phyloP scores from a whole-genome alignment of 2,888 invertebrate genomes.

The Cybosia mesomella region DNA sequence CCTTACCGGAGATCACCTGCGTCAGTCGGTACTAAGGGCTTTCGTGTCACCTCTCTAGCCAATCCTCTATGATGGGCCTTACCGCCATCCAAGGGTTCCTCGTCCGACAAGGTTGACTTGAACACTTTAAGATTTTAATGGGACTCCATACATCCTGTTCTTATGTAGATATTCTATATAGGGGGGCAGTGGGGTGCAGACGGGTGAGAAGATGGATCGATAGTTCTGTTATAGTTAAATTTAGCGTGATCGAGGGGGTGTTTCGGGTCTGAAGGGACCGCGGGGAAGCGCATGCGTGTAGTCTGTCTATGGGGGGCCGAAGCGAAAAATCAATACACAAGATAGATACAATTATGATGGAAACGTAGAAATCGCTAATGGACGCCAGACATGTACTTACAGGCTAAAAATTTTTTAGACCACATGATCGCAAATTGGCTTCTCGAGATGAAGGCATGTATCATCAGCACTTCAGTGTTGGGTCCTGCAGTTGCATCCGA shows the following conservation, averaged over 20 bases:
- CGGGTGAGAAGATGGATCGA: neutral
- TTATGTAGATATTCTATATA: too few relatives aligned
- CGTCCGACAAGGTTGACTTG: too few relatives aligned
- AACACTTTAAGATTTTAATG: too few relatives aligned
- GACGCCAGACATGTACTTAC: neutral
- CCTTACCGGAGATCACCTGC: too few relatives aligned
- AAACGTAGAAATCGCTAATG: neutral
- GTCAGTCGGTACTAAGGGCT: too few relatives aligned
- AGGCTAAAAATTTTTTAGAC: neutral
- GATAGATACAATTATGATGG: neutral
- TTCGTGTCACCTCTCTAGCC: too few relatives aligned
- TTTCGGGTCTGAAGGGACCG: neutral
- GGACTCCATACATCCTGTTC: too few relatives aligned
- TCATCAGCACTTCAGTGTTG: too few relatives aligned
- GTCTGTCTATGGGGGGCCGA: neutral
- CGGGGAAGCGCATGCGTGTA: neutral
- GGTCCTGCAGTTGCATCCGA: too few relatives aligned
- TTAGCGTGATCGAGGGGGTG: neutral
- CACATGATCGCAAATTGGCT: neutral
- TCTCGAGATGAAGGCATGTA: neutral
- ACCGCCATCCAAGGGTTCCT: too few relatives aligned
- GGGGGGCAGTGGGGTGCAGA: neutral
- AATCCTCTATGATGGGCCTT: too few relatives aligned
- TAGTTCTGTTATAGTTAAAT: neutral
- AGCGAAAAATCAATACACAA: neutral